These are phyloP conservation scores for Hylomyscus alleni DNA, from an alignment of 2,797 vertebrate genomes.

Conservation along the genomic window DNA sequence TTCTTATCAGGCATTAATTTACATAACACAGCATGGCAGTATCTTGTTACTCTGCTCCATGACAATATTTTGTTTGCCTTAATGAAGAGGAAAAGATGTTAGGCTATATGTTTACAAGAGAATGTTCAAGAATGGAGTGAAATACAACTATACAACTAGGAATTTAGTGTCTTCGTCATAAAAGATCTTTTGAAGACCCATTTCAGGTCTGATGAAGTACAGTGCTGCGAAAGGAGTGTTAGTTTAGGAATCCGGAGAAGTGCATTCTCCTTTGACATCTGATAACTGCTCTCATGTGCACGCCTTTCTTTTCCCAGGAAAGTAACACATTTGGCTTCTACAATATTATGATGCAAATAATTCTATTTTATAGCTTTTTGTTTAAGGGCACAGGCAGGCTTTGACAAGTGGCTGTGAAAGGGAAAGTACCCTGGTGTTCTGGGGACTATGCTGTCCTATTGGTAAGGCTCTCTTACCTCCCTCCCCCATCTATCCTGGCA, in stretches of 20 bases:
- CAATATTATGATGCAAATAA: conserved; percentile 1
- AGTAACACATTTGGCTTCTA: background rate
- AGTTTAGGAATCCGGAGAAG: background rate
- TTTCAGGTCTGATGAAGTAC: background rate
- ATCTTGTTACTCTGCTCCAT: conserved; percentile 10
- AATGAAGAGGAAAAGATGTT: conserved; percentile 7
- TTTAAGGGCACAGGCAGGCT: background rate
- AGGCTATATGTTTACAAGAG: background rate
- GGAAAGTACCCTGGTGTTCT: background rate
- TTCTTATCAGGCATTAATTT: conserved; percentile 32
- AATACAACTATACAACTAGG: background rate
- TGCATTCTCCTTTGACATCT: background rate
- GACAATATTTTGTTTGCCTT: conserved; percentile 19
- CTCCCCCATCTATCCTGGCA: background rate
- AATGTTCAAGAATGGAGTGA: conserved; percentile 26
- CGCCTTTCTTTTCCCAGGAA: conserved; percentile 25
- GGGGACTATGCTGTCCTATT: background rate
- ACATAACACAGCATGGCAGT: background rate
- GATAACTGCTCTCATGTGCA: background rate
- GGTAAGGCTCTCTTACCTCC: background rate
- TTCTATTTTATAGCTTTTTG: conserved; percentile 22
- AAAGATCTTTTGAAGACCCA: conserved; percentile 27
- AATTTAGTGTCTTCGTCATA: background rate
- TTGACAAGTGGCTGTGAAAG: background rate
- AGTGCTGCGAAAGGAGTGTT: background rate